A percentile compares a stretch with the other conserved stretches of the same genome.
Evolutionary conservation across 2,888 invertebrate species (phyloP).

Genomic region (Dolichopus griseipennis): DNA sequence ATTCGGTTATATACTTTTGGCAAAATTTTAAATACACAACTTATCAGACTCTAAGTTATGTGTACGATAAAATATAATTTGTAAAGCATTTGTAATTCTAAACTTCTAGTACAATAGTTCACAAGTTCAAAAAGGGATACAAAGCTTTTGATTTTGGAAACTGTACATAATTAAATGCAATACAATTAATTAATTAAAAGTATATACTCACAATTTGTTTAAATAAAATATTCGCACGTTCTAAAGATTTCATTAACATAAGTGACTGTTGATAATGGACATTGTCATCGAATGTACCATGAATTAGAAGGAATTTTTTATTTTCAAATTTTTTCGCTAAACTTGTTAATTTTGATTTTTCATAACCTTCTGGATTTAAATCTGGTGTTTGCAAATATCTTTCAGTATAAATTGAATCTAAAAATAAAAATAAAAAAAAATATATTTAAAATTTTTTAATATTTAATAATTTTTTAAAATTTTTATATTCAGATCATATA

Average conservation of each 20-base stretch:
- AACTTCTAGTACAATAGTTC: no score
- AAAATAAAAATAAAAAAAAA: slow-evolving; percentile 10
- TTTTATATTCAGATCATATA: neutral
- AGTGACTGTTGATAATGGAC: slow-evolving; percentile 97
- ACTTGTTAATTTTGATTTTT: slow-evolving; percentile 64
- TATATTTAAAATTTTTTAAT: neutral
- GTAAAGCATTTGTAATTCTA: no score
- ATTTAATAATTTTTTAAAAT: slow-evolving; percentile 9
- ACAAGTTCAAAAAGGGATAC: no score
- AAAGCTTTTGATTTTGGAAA: no score
- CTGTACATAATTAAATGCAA: no score
- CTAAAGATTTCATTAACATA: slow-evolving; percentile 78
- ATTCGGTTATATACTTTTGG: no score
- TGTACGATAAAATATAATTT: no score
- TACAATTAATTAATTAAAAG: no score
- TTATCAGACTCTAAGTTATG: no score
- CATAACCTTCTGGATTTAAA: slow-evolving; percentile 67
- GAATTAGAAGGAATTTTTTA: slow-evolving; percentile 82
- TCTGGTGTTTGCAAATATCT: slow-evolving; percentile 85
- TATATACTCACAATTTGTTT: slow-evolving; percentile 68
- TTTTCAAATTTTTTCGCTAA: slow-evolving; percentile 54
- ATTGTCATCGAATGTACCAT: slow-evolving; percentile 92
- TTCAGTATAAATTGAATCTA: slow-evolving; percentile 95
- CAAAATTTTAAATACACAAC: no score
- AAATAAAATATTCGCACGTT: slow-evolving; percentile 78